Base-by-base conservation (phyloP, 2,797 vertebrate species). In the Dipus sagitta region DNA sequence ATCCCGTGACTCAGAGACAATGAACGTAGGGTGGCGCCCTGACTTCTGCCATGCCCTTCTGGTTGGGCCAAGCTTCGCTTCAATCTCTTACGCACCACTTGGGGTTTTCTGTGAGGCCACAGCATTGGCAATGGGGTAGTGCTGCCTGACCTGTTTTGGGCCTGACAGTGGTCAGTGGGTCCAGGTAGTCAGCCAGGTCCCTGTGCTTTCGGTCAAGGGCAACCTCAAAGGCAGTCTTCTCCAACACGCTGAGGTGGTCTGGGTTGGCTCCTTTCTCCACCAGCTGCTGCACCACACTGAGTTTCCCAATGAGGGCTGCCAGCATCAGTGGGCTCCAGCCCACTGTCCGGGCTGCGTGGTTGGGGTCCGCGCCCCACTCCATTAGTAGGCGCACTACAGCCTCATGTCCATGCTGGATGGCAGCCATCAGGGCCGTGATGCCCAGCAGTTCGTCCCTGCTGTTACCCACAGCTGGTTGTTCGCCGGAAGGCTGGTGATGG, bases 261-360 rank as follows among this genome's bases (percentile, higher is more conserved):
- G 99, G 98, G 97, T 99, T 99, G n/a, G 99, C 99, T 42, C 99
- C 99, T 0, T 99, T 98, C 97, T 99, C 99, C 86, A 99, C 97
- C 94, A 99, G 98, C 98, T 99, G 99, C 97, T 99, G 99, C 70
- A 98, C 98, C 95, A 99, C 97, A 38, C 98, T 98, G 82, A 99
- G 98, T 97, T 99, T 99, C 47, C 99, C 99, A 0, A 98, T 98
- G 52, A 99, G 97, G 0, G 99, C 99, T 0, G 99, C 98, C 90
- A 99, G 97, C 99, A 99, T 99, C 86, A 99, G 98, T 0, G 99
- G 99, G 82, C 98, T 99, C 99, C 99, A 99, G 86, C 99, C 99
- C 10, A 99, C 98, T 0, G 98, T 98, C 97, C 98, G 98, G 94
- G 99, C 98, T 12, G 96, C 94, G 8, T 98, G 98, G 97, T 99